Evolutionary conservation across 1,140 invertebrate genomes (phyloP), one percentile per base, ranked within the genome.

Genomic region (Nilaparvata lugens): DNA sequence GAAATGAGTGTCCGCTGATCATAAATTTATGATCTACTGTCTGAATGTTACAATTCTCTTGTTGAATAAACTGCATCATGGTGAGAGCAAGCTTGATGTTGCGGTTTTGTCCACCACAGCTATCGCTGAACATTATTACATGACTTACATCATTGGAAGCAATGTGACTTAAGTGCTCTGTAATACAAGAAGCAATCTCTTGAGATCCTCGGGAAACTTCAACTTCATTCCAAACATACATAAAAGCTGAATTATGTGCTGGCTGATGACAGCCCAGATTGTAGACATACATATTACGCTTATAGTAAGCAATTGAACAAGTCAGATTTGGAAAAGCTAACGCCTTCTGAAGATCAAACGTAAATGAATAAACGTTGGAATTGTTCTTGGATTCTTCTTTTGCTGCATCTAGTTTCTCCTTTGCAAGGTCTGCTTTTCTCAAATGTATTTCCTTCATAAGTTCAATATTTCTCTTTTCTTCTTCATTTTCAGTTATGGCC

Each of bases 321-420:
- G 55, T 59, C 28, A 69, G 61, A 43, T 66, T 67, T 14, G 66
- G 66, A 62, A 64, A 69, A 19, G 63, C 54, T 53, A 69, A 61
- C 54, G 65, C 63, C 62, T 69, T 69, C 62, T 66, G 35, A 19
- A 68, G 64, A 58, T 68, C 67, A 56, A 68, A 67, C 18, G 64
- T 62, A 58, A 66, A 63, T 60, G 58, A 63, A 56, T 62, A n/a
- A 65, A 60, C 59, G 54, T 59, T 54, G 19, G 54, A 40, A 45
- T 60, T 35, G 28, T 40, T 42, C 18, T 51, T 58, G 55, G 62
- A 6, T 54, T 51, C 59, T 53, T 57, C 56, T 59, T 45, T 31
- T 54, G 65, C 65, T 4, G 45, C 52, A 38, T 53, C 56, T 57
- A 67, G 58, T 31, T 52, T 9, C 58, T 58, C 57, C 16, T 52